Conservation (phyloP, 2,113 vertebrate species). For the Embiotoca jacksoni region DNA sequence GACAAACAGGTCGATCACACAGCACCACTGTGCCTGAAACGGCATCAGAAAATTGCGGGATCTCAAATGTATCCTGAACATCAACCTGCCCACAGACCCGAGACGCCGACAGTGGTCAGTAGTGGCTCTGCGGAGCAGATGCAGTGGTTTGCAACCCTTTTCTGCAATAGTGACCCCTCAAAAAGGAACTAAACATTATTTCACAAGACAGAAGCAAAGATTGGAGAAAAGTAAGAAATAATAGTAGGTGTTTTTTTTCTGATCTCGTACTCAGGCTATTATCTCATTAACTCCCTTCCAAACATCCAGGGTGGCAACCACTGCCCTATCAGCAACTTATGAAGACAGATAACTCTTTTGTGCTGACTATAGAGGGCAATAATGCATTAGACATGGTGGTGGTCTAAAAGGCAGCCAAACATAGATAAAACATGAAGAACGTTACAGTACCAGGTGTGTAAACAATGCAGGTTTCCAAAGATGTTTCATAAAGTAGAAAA, state of each 20-base stretch:
- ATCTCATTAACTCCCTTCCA: neutral
- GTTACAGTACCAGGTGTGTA: neutral
- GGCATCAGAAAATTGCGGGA: conserved; percentile 9
- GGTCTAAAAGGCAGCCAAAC: neutral
- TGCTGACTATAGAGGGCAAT: conserved; percentile 1
- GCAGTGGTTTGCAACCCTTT: too few relatives aligned
- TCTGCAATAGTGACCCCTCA: too few relatives aligned
- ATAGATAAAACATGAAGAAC: neutral
- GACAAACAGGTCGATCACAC: neutral
- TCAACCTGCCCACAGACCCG: too few relatives aligned
- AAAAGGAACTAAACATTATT: neutral
- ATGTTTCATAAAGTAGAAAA: neutral
- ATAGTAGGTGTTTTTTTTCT: neutral
- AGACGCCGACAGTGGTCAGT: too few relatives aligned
- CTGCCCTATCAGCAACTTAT: conserved; percentile 10
- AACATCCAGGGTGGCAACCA: neutral
- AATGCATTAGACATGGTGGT: neutral
- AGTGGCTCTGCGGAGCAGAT: too few relatives aligned
- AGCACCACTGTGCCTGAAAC: neutral
- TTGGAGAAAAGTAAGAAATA: too few relatives aligned
- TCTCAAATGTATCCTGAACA: too few relatives aligned
- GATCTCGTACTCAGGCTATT: neutral
- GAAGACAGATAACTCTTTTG: conserved; percentile 11
- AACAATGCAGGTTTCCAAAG: neutral
- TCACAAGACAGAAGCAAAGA: neutral